These are phyloP conservation scores for Porphyrio hochstetteri DNA, from an alignment of 2,113 vertebrate genomes.

Conservation along the genomic window DNA sequence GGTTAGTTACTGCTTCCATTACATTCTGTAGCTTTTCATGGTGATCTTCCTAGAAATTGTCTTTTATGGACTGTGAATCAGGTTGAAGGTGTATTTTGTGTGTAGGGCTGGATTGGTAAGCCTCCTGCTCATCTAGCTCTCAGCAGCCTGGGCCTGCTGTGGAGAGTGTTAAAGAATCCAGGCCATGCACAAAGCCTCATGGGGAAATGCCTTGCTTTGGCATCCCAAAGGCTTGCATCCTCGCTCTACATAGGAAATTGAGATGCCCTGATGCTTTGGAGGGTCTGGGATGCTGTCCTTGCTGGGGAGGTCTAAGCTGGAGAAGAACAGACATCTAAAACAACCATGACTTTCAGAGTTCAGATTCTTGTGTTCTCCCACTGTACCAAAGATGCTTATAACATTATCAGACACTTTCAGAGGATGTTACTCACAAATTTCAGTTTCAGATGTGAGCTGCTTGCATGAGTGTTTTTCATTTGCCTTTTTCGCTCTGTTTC, in stretches of 20 bases:
- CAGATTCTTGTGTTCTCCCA: not conserved
- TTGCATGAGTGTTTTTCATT: not conserved
- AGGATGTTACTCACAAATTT: conserved; percentile 34
- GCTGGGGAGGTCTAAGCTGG: not conserved
- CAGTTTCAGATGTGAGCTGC: not conserved
- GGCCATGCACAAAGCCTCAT: rapidly evolving
- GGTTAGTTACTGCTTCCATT: not conserved
- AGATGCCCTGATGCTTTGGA: not conserved
- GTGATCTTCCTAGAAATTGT: not conserved
- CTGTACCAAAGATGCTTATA: not conserved
- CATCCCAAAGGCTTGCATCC: not conserved
- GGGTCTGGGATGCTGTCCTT: not conserved
- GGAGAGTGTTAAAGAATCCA: not conserved
- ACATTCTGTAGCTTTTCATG: not conserved
- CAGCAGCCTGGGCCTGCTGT: not conserved
- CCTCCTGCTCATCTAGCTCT: not conserved
- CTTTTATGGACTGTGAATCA: not conserved
- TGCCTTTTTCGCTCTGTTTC: not conserved
- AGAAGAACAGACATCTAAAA: not conserved
- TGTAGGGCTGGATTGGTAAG: not conserved
- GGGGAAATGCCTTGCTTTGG: not conserved
- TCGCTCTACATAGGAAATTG: rapidly evolving
- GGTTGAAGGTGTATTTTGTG: not conserved
- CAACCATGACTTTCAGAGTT: not conserved
- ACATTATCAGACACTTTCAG: conserved; percentile 1